Base-by-base conservation (phyloP, 2,888 invertebrate species). In the Mechanitis mazaeus region DNA sequence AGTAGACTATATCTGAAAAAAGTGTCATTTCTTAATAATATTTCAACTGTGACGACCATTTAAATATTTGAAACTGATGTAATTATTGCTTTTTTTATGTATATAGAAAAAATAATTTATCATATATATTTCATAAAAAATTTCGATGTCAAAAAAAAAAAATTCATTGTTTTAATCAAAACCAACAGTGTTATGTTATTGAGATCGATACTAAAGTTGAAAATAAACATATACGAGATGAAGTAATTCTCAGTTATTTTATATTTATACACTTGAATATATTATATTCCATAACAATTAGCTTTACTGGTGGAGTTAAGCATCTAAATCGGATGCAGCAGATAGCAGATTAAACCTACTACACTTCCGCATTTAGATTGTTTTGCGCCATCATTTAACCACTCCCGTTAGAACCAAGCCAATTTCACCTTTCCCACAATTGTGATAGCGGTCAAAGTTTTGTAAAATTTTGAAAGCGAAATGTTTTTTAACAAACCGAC, bases 301-400 rank as follows among this genome's bases (percentile, higher is more conserved):
- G n/a, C 31, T 58, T 53, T 38, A 50, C 58, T 33, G 33, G 38
- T 50, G 35, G 50, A 50, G 53, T 50, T 58, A 58, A 28, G 28
- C 42, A 58, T 53, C 53, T 58, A 50, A 38, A 12, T 35, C 12
- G 50, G 58, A 38, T 53, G 50, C 50, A 42, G 47, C 53, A 12
- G 28, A 42, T 38, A 33, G 28, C 50, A 31, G 50, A 53, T 47
- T 35, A 31, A 58, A n/a, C 74, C 76, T 72, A 71, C 75, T 72
- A 72, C 75, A 75, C 75, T 80, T 80, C 81, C 81, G 78, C 70
- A 77, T 81, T 82, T 79, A 83, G 84, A 84, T 83, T 82, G 79
- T 73, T 72, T 75, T 20, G 74, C 74, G 75, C 55, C 58, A 59
- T 64, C 64, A 59, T 64, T 59, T 20, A 47, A 33, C n/a, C 3